Conservation (phyloP, 2,113 vertebrate species). For the Pyxicephalus adspersus region DNA sequence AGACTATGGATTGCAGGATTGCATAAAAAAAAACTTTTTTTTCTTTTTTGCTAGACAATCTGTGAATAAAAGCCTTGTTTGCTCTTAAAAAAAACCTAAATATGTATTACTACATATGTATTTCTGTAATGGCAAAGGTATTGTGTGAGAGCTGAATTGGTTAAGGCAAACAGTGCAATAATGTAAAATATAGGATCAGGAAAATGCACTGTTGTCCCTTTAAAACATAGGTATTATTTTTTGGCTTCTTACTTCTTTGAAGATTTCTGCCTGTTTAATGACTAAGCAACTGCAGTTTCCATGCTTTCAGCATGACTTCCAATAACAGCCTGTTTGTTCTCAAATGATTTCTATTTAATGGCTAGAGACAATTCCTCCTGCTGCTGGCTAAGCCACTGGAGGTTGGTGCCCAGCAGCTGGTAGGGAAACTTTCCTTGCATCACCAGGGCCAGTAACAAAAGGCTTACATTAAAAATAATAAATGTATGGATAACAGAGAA, state of each 20-base stretch:
- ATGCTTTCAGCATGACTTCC: constrained; percentile 50
- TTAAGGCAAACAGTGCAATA: too few species aligned
- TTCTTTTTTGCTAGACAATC: too few species aligned
- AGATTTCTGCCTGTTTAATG: constrained; percentile 20
- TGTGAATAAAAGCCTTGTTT: too few species aligned
- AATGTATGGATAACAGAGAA: constrained; percentile 51
- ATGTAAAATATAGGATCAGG: not conserved
- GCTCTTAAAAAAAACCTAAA: too few species aligned
- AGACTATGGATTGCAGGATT: too few species aligned
- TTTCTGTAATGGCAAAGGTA: too few species aligned
- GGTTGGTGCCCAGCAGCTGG: constrained; percentile 41
- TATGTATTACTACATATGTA: too few species aligned
- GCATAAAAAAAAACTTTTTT: too few species aligned
- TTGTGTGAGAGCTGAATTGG: too few species aligned
- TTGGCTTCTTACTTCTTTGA: constrained; percentile 2
- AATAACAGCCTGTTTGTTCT: constrained; percentile 36
- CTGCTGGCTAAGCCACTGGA: constrained; percentile 11
- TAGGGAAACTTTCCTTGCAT: constrained; percentile 40
- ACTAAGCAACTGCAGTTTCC: constrained; percentile 2
- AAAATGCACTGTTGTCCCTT: not conserved
- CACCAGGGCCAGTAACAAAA: constrained; percentile 43
- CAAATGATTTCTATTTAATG: constrained; percentile 54
- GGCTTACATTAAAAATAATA: constrained; percentile 47
- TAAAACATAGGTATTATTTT: not conserved
- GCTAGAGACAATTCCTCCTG: constrained; percentile 35